Evolutionary conservation across 2,113 vertebrate genomes (phyloP).

Genomic region (Struthidea cinerea): DNA sequence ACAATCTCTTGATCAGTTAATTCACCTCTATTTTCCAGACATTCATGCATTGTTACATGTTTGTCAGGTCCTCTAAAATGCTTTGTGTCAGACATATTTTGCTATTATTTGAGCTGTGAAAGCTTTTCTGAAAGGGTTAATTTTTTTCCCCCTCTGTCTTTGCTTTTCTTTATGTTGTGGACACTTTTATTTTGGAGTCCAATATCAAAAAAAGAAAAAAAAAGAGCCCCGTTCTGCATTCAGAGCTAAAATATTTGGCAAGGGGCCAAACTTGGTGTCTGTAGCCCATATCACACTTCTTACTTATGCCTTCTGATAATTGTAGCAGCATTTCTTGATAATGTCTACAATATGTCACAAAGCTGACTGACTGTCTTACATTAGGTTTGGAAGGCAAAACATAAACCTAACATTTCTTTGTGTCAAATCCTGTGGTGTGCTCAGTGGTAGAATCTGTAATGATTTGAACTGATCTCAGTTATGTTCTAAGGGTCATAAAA

Average conservation of each 20-base stretch:
- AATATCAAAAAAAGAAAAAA: neutral
- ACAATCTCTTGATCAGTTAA: neutral
- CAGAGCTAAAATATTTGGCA: neutral
- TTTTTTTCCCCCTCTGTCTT: neutral
- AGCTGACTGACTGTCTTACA: neutral
- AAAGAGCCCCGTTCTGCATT: neutral
- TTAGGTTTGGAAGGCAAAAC: neutral
- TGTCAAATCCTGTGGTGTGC: neutral
- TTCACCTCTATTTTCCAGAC: constrained; percentile 3
- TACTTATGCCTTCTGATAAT: neutral
- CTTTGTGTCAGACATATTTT: neutral
- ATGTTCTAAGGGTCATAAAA: neutral
- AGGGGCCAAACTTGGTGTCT: neutral
- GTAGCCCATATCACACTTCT: neutral
- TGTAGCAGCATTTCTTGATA: constrained; percentile 1
- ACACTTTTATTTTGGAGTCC: neutral
- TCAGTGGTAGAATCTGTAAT: neutral
- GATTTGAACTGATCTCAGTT: neutral
- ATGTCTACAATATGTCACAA: neutral
- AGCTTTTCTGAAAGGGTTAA: neutral
- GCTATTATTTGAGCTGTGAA: neutral
- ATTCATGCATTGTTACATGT: neutral
- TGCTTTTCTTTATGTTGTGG: neutral
- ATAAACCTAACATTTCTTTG: neutral
- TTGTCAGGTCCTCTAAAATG: neutral